Base-by-base conservation (phyloP, 2,113 vertebrate species). In the Anthoscopus minutus region DNA sequence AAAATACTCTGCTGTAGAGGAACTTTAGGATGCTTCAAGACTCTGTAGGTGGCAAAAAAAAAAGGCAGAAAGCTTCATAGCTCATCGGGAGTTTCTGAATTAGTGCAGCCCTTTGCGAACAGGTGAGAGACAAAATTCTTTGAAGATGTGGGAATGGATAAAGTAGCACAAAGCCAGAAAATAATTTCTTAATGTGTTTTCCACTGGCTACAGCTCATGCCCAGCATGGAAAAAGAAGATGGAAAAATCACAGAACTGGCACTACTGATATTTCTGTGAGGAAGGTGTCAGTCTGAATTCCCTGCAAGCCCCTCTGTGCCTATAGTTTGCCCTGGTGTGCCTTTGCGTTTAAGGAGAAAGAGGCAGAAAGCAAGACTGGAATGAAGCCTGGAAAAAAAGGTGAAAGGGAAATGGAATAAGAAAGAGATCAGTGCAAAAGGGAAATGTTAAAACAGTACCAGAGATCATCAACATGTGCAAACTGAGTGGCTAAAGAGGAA, bases 141-240 rank as follows among this genome's bases (percentile, higher is more conserved):
- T 13, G 35, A 78, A 11, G 2, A 51, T 9, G 8, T 6, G 3
- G 15, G 28, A 60, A 42, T 1, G 7, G 16, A 76, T 17, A 8
- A 90, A 56, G 9, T 1, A 3, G 15, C 16, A 44, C 0, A 0
- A 72, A 79, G 38, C 6, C 53, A 79, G 31, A 44, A 72, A 44
- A 16, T 15, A 0, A 1, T 2, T 40, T 6, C 20, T 38, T 23
- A 11, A 27, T 4, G 2, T 21, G 14, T 44, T 58, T 64, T 28
- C 53, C 40, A 45, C 0, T 15, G 10, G 40, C 53, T 33, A 4
- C 1, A 53, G 18, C 24, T 51, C 28, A 14, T 7, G n/a, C 4
- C 28, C 25, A 66, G 8, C 5, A 51, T 28, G 17, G 9, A 23
- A 50, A 65, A 47, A 48, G 22, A 60, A 25, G 25, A 35, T 2